Evolutionary conservation across 2,113 vertebrate species (phyloP).

Genomic region (Struthio camelus): DNA sequence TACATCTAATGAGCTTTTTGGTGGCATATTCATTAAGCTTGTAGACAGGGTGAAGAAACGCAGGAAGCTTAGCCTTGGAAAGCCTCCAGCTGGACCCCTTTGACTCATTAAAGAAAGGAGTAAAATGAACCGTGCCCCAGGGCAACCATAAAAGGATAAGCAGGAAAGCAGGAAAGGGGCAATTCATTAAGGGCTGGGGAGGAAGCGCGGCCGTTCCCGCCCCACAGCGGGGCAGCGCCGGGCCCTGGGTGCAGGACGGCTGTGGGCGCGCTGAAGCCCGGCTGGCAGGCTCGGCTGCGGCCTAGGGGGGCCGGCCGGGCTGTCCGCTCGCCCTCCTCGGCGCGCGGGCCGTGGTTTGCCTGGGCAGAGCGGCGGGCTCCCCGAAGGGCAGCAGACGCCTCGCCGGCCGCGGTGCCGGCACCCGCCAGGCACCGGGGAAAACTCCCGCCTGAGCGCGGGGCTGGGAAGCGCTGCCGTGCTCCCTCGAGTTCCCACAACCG

Average conservation of each 20-base stretch:
- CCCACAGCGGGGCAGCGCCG: rapidly evolving
- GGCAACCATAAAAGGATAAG: conserved; percentile 54
- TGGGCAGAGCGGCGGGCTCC: background rate
- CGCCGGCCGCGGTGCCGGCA: background rate
- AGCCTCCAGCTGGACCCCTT: conserved; percentile 56
- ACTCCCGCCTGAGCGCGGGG: background rate
- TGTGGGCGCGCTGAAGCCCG: rapidly evolving
- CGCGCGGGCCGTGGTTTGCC: background rate
- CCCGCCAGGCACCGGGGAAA: background rate
- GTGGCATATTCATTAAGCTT: conserved; percentile 61
- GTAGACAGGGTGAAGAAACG: conserved; percentile 32
- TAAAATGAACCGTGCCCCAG: conserved; percentile 47
- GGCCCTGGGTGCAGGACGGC: background rate
- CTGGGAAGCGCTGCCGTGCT: background rate
- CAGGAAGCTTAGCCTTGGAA: conserved; percentile 56
- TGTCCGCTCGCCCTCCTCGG: background rate
- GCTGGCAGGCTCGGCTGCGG: background rate
- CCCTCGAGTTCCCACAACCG: background rate
- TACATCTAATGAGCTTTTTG: conserved; percentile 57
- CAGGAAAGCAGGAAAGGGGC: conserved; percentile 64
- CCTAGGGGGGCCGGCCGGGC: too few relatives aligned
- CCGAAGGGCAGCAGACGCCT: background rate
- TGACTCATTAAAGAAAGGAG: conserved; percentile 63
- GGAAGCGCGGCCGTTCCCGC: background rate
- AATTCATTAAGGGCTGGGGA: conserved; percentile 52